A percentile compares a stretch with the other conserved stretches of the same genome.
phyloP scores from a whole-genome alignment of 2,113 vertebrate genomes.

The Mellivora capensis region DNA sequence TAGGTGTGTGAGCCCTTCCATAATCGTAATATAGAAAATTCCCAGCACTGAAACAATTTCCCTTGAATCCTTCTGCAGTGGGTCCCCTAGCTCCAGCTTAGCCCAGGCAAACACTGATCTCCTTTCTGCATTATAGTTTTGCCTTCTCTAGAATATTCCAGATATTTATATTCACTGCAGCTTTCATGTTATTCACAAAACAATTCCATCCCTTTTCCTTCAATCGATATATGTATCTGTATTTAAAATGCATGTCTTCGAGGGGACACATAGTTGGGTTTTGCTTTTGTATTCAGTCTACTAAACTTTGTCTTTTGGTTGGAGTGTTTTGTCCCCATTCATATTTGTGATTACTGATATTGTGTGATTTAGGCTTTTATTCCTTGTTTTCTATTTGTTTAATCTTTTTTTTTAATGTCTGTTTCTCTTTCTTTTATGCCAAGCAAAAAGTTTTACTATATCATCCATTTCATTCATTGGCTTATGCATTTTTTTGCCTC shows the following conservation, averaged over 20 bases:
- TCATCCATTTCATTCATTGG: background rate
- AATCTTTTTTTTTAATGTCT: background rate
- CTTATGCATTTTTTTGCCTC: background rate
- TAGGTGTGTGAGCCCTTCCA: background rate
- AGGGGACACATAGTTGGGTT: background rate
- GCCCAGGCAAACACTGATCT: background rate
- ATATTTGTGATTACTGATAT: background rate
- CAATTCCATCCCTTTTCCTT: background rate
- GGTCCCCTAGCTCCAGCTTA: background rate
- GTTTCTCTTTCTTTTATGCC: background rate
- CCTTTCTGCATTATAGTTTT: background rate
- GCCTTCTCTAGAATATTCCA: background rate
- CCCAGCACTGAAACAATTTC: background rate
- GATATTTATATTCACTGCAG: background rate
- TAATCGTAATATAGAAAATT: background rate
- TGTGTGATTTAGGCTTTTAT: background rate
- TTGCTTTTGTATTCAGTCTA: background rate
- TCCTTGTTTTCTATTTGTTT: background rate
- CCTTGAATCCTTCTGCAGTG: background rate
- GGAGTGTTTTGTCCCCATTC: background rate
- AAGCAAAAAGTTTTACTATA: background rate
- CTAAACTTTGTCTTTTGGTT: background rate
- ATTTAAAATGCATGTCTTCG: background rate
- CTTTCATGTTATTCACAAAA: background rate
- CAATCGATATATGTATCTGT: background rate